Conservation (phyloP, 2,113 vertebrate species). For the Tachycineta bicolor region DNA sequence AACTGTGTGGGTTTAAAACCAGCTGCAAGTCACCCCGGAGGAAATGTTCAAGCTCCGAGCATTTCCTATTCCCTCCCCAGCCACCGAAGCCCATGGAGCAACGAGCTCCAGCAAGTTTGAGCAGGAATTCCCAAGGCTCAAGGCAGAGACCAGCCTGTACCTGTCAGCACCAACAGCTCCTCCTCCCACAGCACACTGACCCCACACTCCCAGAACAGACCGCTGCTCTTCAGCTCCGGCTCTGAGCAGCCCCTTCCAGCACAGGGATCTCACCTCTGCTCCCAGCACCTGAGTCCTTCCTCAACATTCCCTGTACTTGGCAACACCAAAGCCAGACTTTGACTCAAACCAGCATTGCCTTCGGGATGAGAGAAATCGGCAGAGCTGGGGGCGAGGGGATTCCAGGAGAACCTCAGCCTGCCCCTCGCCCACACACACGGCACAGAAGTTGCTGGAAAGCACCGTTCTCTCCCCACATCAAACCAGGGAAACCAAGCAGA, state of each 20-base stretch:
- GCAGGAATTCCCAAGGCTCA: background rate
- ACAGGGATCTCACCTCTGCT: fast-evolving
- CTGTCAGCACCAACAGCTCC: background rate
- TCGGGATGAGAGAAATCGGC: background rate
- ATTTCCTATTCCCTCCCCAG: background rate
- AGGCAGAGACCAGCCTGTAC: background rate
- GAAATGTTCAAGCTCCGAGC: background rate
- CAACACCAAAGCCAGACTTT: background rate
- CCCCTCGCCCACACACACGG: background rate
- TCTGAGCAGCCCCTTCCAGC: background rate
- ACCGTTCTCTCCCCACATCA: background rate
- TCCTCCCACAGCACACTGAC: background rate
- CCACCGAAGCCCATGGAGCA: fast-evolving
- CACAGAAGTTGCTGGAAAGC: slow-evolving; percentile 47
- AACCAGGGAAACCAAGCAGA: background rate
- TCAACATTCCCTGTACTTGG: background rate
- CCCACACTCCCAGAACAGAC: fast-evolving
- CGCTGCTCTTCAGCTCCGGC: background rate
- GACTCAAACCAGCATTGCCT: fast-evolving
- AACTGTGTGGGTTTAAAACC: background rate
- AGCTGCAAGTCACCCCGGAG: background rate
- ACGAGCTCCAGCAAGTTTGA: background rate
- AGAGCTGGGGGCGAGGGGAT: background rate
- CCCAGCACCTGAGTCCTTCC: fast-evolving
- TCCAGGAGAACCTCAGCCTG: background rate